Evolutionary conservation across 2,113 vertebrate species (phyloP).

Genomic region (Tupaia tana): DNA sequence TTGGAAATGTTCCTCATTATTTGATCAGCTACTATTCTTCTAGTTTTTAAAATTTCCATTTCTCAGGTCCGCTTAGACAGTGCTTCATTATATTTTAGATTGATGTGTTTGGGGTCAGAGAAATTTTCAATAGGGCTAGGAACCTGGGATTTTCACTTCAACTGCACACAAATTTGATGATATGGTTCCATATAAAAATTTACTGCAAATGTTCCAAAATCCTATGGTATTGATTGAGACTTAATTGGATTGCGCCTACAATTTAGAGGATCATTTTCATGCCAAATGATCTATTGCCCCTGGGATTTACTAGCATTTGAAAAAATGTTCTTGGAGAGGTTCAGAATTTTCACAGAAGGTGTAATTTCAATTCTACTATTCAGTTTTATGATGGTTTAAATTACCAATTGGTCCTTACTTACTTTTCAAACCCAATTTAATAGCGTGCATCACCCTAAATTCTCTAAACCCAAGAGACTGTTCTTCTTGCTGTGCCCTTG

Average conservation of each 20-base stretch:
- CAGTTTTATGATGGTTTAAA: slow-evolving; percentile 46
- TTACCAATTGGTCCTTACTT: neutral
- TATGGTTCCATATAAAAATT: slow-evolving; percentile 35
- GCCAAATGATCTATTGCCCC: neutral
- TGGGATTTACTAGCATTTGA: neutral
- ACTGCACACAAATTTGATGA: neutral
- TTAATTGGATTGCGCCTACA: slow-evolving; percentile 10
- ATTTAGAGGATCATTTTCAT: slow-evolving; percentile 43
- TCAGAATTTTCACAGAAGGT: neutral
- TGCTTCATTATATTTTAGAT: slow-evolving; percentile 7
- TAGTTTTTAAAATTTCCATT: neutral
- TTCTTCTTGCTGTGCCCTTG: neutral
- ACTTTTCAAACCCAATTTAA: slow-evolving; percentile 5
- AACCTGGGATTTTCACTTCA: slow-evolving; percentile 24
- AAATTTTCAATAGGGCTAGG: neutral
- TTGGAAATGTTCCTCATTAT: neutral
- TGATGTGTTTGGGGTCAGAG: neutral
- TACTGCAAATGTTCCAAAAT: slow-evolving; percentile 6
- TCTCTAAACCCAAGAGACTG: neutral
- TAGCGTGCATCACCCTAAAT: neutral
- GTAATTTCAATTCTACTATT: neutral
- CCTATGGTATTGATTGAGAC: neutral
- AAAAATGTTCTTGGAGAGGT: neutral
- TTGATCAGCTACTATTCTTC: slow-evolving; percentile 12
- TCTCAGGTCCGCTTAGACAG: neutral